A percentile compares a stretch with the other conserved stretches of the same genome.
phyloP scores from a whole-genome alignment of 1,140 invertebrate species.

The Uloborus diversus region DNA sequence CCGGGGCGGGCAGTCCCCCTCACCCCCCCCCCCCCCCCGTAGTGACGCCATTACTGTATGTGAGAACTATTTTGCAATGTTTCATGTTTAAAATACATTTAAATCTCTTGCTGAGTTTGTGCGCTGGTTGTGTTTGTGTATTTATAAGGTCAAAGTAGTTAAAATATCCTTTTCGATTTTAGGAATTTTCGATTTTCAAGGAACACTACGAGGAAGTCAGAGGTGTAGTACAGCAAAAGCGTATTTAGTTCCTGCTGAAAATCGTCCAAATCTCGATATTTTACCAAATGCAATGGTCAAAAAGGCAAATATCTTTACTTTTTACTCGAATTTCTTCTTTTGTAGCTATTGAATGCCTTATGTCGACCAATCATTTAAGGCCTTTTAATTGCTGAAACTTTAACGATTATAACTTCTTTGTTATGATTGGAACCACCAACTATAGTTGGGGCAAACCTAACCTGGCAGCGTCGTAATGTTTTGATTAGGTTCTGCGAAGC shows the following conservation, averaged over 20 bases:
- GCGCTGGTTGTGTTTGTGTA: neutral
- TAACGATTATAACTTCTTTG: too few species aligned
- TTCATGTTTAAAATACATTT: neutral
- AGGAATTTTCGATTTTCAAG: constrained; percentile 12
- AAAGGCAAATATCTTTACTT: neutral
- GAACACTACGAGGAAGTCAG: neutral
- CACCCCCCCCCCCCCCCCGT: too few species aligned
- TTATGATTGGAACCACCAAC: neutral
- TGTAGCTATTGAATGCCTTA: neutral
- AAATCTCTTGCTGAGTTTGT: neutral
- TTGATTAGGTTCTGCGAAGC: too few species aligned
- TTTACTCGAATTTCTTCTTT: neutral
- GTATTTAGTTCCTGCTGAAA: too few species aligned
- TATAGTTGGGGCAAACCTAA: too few species aligned
- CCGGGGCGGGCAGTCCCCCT: neutral
- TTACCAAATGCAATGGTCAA: constrained; percentile 5
- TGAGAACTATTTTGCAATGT: neutral
- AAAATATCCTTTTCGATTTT: neutral
- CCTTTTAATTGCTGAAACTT: too few species aligned
- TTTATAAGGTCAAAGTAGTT: neutral
- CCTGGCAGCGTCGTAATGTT: too few species aligned
- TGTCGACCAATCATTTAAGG: neutral
- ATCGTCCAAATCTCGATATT: constrained; percentile 40
- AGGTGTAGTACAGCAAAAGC: neutral
- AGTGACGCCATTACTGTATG: neutral